Percentiles rank a stretch among this genome's conserved stretches.
These are phyloP conservation scores for Thymelicus acteon DNA, from an alignment of 2,888 invertebrate genomes.

Conservation along the genomic window DNA sequence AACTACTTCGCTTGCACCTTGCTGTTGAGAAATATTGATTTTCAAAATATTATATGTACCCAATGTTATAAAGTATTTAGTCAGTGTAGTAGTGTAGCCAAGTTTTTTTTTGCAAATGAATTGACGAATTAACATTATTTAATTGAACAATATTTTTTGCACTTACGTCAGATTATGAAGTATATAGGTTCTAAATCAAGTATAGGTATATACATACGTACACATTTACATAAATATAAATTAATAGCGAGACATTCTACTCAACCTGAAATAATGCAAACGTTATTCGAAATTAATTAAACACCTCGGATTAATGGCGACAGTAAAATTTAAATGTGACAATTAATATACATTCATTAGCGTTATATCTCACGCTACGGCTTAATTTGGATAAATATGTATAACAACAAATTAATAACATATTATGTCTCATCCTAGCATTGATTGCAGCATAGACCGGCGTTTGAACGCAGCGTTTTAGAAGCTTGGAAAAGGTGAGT, in stretches of 20 bases:
- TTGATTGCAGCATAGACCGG: constrained; percentile 4
- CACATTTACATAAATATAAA: background rate
- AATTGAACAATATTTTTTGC: no score
- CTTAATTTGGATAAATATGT: constrained; percentile 33
- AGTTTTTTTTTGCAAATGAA: no score
- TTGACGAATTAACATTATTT: no score
- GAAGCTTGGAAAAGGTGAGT: no score
- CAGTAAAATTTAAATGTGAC: constrained; percentile 34
- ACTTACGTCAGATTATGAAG: no score
- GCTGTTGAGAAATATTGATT: no score
- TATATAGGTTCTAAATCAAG: no score
- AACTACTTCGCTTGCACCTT: no score
- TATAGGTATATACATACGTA: no score
- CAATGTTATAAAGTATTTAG: no score
- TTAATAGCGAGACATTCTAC: background rate
- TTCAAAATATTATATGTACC: no score
- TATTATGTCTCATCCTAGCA: constrained; percentile 17
- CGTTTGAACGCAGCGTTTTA: background rate
- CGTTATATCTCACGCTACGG: constrained; percentile 30
- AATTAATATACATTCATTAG: constrained; percentile 35
- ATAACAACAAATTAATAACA: constrained; percentile 36
- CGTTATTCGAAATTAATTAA: constrained; percentile 31
- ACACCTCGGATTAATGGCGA: constrained; percentile 26
- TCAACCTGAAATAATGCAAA: constrained; percentile 21
- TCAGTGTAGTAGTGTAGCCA: no score